Evolutionary conservation across 2,888 invertebrate species (phyloP), one percentile per base, ranked within the genome.

Genomic region (Neuroscelio doddi): DNA sequence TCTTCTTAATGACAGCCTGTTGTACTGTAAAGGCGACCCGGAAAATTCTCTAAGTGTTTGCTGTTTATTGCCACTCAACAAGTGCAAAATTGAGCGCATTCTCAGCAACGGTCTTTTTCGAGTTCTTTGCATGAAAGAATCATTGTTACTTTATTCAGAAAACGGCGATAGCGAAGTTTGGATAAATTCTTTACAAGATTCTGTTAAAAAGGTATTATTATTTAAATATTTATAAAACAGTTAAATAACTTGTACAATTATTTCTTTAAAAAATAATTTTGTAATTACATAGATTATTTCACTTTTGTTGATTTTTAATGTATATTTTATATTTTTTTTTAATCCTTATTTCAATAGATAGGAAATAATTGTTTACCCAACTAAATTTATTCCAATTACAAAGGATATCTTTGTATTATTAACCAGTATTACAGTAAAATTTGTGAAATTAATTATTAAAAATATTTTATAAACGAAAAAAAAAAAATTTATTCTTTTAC

Each of bases 1-100:
- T 67, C 86, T 93, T 10, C 88, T 92, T 84, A 91, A 88, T 10
- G 93, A 93, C 76, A 90, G 91, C 72, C 85, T 93, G 38, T 86
- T 93, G 80, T 92, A 92, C 76, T 92, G 91, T 75, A 93, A 92
- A 85, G 86, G 88, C 0, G 85, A 87, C 1, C 87, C 88, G 24
- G 86, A 89, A 8, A 89, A 88, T 73, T 89, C 89, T 0, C 76
- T 92, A 3, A 88, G 88, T 71, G 90, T 91, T 69, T 88, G 89
- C 62, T 89, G 90, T 76, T 88, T 92, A 36, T 86, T 92, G 53
- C 92, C 93, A 0, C 82, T 93, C 4, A 89, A 89, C 58, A 92
- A 92, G 78, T 92, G 92, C 78, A 87, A 86, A 66, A 87, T 92
- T 1, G 86, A 87, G 30, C 87, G 90, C 58, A 86, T 91, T 67